A percentile compares a stretch with the other conserved stretches of the same genome.
These are phyloP conservation scores for Liodrosophila aerea DNA, from an alignment of 2,888 invertebrate species.

Conservation along the genomic window DNA sequence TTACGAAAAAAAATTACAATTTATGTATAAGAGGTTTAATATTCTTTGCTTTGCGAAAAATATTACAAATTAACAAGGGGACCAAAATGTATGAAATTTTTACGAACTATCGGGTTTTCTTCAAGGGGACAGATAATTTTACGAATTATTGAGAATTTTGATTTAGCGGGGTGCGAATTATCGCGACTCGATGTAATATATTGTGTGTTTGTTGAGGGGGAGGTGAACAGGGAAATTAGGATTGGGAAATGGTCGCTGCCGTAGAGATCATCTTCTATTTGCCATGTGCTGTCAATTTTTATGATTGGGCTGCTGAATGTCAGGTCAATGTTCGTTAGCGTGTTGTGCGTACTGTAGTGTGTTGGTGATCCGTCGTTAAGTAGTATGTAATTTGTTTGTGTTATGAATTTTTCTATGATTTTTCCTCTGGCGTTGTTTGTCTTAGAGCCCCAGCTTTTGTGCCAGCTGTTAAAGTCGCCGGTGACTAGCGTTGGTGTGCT, in stretches of 20 bases:
- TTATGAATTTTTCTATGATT: conserved; percentile 18
- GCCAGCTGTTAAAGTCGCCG: conserved; percentile 17
- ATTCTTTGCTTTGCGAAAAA: too few relatives aligned
- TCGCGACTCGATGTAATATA: background rate
- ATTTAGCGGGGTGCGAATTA: too few relatives aligned
- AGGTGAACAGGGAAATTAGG: conserved; percentile 2
- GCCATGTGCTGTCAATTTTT: conserved; percentile 16
- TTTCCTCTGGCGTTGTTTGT: conserved; percentile 24
- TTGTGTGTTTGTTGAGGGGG: background rate
- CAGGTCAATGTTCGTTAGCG: conserved; percentile 35
- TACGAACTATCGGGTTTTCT: too few relatives aligned
- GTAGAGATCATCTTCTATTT: conserved; percentile 8
- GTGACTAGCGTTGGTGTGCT: conserved; percentile 11
- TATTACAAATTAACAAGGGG: too few relatives aligned
- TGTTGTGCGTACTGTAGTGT: conserved; percentile 34
- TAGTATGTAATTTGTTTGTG: conserved; percentile 7
- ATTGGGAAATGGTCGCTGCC: conserved; percentile 16
- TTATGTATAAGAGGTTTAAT: too few relatives aligned
- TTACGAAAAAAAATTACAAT: too few relatives aligned
- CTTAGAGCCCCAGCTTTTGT: conserved; percentile 17
- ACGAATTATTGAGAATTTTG: too few relatives aligned
- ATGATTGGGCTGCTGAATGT: conserved; percentile 18
- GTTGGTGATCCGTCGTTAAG: conserved; percentile 3
- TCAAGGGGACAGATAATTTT: too few relatives aligned
- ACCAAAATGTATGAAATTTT: too few relatives aligned